Conservation (phyloP, 2,888 invertebrate species). For the Hedya salicella region DNA sequence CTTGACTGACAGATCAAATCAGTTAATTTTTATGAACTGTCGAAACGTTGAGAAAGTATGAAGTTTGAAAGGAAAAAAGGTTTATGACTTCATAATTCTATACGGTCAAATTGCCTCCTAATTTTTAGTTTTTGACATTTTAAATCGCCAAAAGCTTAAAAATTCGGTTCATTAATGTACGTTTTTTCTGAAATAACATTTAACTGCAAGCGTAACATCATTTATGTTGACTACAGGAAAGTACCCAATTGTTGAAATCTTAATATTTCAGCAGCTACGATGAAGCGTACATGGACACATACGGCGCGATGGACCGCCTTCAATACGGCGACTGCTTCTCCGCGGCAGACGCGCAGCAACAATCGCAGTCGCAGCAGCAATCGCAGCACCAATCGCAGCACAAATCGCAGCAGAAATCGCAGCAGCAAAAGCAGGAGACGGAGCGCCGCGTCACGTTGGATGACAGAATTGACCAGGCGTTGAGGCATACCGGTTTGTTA, state of each 20-base stretch:
- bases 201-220: too few species aligned
- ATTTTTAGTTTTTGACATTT: too few species aligned
- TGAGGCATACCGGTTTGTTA: conserved; percentile 65
- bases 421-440: neutral
- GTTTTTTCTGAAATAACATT: too few species aligned
- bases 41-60: too few species aligned
- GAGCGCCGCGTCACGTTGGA: conserved; percentile 59
- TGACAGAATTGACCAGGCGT: conserved; percentile 67
- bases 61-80: too few species aligned
- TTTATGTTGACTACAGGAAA: too few species aligned
- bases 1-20: too few species aligned
- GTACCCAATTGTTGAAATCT: neutral
- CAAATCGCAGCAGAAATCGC: conserved; percentile 5
- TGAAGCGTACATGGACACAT: conserved; percentile 78
- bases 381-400: conserved; percentile 3
- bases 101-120: too few species aligned
- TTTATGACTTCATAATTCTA: too few species aligned
- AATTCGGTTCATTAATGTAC: too few species aligned
- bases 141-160: too few species aligned
- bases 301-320: conserved; percentile 74
- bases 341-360: conserved; percentile 27
- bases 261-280: conserved; percentile 60
- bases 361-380: neutral
- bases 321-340: conserved; percentile 79
- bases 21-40: too few species aligned